Base-by-base conservation (phyloP, 2,888 invertebrate genomes). In the Blastobasis lacticolella region DNA sequence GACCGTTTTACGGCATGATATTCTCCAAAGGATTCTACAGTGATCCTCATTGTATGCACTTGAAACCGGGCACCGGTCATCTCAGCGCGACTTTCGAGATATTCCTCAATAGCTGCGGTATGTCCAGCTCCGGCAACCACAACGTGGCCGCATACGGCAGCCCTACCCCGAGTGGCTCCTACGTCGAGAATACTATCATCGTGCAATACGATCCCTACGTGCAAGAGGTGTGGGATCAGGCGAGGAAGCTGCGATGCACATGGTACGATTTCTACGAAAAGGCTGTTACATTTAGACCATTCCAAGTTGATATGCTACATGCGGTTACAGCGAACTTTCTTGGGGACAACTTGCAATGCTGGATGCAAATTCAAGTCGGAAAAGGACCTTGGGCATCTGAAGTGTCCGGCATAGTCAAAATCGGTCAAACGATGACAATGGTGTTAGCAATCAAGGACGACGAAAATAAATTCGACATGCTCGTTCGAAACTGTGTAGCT, bases 311-410 rank as follows among this genome's bases (percentile, higher is more conserved):
- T 77, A 97, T 97, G 96, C 80, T 97, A 64, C 96, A 97, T 76
- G 97, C 97, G 0, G 97, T 97, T 46, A 96, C 97, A 0, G 97
- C 97, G 48, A 97, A 97, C 89, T 97, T 97, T 91, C 91, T 97
- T 65, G 97, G 97, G 38, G 97, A 97, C 82, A 97, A 97, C 87
- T 88, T 97, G 66, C 97, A 97, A 76, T 97, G 97, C 84, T 97
- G 97, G 97, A 97, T 97, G 97, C 97, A 97, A 82, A 97, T 97
- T 66, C 97, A 97, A 84, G 97, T 97, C 46, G 97, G 97, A 52
- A 97, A 97, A 77, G 97, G 97, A 60, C 97, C 97, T 0, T 97
- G 97, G 97, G 97, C 97, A n/a, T 96, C 96, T 9, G 97, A 97
- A 84, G 97, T 97, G 40, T 96, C 96, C 0, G 97, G 97, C 51